Conservation (phyloP, 2,797 vertebrate species). For the Buphagus erythrorhynchus region DNA sequence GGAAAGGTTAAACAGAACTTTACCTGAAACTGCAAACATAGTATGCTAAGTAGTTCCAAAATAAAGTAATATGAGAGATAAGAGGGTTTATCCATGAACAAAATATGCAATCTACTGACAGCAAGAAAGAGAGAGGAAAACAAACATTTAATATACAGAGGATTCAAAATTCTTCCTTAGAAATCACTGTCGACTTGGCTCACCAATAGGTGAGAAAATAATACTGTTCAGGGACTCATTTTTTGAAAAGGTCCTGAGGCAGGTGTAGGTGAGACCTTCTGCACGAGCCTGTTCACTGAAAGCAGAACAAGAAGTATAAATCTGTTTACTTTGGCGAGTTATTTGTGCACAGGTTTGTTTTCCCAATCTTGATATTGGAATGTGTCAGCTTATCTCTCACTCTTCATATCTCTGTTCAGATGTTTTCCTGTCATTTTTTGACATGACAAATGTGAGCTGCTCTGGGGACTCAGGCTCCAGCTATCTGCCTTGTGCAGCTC, state of each 20-base stretch:
- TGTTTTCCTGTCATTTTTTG: background rate
- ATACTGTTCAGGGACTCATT: background rate
- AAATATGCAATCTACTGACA: background rate
- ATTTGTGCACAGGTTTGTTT: background rate
- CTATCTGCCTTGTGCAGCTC: background rate
- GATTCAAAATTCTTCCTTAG: background rate
- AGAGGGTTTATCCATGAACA: background rate
- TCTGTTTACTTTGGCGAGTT: background rate
- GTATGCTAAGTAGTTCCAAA: background rate
- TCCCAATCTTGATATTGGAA: background rate
- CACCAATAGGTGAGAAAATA: background rate
- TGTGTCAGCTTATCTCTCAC: background rate
- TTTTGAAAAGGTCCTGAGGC: background rate
- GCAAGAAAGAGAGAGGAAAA: background rate
- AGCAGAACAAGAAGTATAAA: background rate
- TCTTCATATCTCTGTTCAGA: background rate
- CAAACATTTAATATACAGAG: background rate
- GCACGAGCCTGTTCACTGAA: rapidly evolving
- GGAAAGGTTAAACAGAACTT: background rate
- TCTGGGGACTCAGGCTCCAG: background rate
- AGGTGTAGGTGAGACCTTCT: background rate
- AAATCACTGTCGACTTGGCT: background rate
- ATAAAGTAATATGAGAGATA: background rate
- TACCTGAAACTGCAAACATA: background rate
- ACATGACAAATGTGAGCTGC: background rate